Evolutionary conservation across 1,140 invertebrate species (phyloP), one percentile per base, ranked within the genome.

Genomic region (Condylostylus longicornis): DNA sequence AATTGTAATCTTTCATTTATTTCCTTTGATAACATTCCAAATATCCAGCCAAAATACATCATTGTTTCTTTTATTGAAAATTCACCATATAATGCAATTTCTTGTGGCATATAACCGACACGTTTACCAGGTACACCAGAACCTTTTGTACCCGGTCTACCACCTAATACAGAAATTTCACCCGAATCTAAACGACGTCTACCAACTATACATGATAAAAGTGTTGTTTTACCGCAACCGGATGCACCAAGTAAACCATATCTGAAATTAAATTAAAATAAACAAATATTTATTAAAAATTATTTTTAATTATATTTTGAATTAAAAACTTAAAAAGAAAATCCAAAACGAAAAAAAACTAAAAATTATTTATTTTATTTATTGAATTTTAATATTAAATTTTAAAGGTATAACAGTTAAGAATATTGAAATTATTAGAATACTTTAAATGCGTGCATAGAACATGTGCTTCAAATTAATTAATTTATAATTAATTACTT

Each of bases 41-140:
- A 88, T 46, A 96, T 82, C 72, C 86, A 84, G n/a, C 91, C 91
- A 61, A 96, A 96, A 57, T 94, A 96, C 67, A 84, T 77, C 74
- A 96, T 81, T 0, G 89, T 96, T 58, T 97, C 93, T 40, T 76
- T 73, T 42, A 95, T 96, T 0, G 87, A 85, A 61, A 97, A 93
- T 61, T 95, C 88, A 1, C 84, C 83, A 58, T 91, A 96, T 1
- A 97, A 65, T 0, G 90, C 90, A 17, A 93, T 85, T 63, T 96
- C 91, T 61, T 93, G 78, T 0, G 78, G 79, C 78, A 82, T 82
- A 56, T 83, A 82, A 7, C 79, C 79, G 12, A 82, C 83, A 8
- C 84, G 70, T 51, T 83, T 84, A 9, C 88, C 88, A 1, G 88
- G 88, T 3, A 93, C 83, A 1, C 85, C 86, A 0, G 79, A 82